Evolutionary conservation across 2,888 invertebrate genomes (phyloP).

Genomic region (Morpho helenor): DNA sequence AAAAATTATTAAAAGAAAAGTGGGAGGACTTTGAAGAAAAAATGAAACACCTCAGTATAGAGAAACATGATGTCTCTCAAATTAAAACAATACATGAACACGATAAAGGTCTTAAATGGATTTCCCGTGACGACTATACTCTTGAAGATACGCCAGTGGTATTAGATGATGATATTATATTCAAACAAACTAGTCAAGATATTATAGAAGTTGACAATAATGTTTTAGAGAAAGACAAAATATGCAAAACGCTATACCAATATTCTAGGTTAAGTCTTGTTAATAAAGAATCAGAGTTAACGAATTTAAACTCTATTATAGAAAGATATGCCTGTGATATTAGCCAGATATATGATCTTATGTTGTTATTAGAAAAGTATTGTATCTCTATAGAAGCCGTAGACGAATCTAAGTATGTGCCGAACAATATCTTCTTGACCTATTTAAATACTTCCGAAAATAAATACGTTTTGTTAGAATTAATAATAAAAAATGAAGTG

Average conservation of each 20-base stretch:
- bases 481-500: slow-evolving; percentile 56
- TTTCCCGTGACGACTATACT: slow-evolving; percentile 37
- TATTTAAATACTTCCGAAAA: slow-evolving; percentile 52
- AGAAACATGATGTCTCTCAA: slow-evolving; percentile 40
- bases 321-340: slow-evolving; percentile 71
- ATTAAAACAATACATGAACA: slow-evolving; percentile 30
- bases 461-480: slow-evolving; percentile 46
- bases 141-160: slow-evolving; percentile 35
- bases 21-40: slow-evolving; percentile 54
- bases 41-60: slow-evolving; percentile 57
- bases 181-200: slow-evolving; percentile 70
- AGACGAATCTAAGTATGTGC: slow-evolving; percentile 61
- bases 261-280: slow-evolving; percentile 68
- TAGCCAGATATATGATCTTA: slow-evolving; percentile 57
- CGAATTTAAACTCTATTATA: slow-evolving; percentile 66
- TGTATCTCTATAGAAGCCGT: slow-evolving; percentile 56
- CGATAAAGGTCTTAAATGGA: slow-evolving; percentile 37
- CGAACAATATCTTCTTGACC: slow-evolving; percentile 62
- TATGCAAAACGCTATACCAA: slow-evolving; percentile 64
- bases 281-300: slow-evolving; percentile 53
- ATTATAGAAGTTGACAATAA: slow-evolving; percentile 60
- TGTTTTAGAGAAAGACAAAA: slow-evolving; percentile 47
- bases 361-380: slow-evolving; percentile 63
- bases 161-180: slow-evolving; percentile 56
- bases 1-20: slow-evolving; percentile 75